A percentile compares a stretch with the other conserved stretches of the same genome.
These are phyloP conservation scores for Ypsolopha sequella DNA, from an alignment of 2,888 invertebrate species.

Conservation along the genomic window DNA sequence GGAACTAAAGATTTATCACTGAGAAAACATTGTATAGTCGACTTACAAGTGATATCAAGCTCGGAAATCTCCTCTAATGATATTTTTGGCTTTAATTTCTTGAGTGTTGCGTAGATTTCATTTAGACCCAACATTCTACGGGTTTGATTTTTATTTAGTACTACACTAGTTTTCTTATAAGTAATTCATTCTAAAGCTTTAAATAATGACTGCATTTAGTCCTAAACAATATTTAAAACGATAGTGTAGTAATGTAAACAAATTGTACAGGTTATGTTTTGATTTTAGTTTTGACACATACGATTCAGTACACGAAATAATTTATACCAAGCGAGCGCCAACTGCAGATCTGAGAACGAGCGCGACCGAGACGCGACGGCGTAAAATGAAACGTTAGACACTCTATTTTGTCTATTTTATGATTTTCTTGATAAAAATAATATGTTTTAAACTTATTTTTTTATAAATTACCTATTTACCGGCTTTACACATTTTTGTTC, in stretches of 20 bases:
- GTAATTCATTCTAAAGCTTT: no score
- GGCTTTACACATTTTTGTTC: neutral
- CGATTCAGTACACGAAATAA: neutral
- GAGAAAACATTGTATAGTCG: conserved; percentile 31
- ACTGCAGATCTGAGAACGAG: no score
- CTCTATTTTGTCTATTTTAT: no score
- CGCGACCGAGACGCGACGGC: no score
- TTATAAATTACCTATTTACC: no score
- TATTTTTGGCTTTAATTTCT: conserved; percentile 28
- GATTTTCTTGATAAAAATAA: no score
- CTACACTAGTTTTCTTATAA: no score
- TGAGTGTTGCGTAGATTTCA: conserved; percentile 27
- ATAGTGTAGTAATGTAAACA: no score
- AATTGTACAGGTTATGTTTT: conserved; percentile 4
- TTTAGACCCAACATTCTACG: neutral
- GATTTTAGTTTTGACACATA: conserved; percentile 24
- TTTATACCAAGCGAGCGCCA: no score
- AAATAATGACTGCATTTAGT: neutral
- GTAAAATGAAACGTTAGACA: no score
- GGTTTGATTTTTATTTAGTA: neutral
- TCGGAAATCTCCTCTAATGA: conserved; percentile 39
- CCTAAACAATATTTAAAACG: neutral
- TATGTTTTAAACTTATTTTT: no score
- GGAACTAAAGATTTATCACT: conserved; percentile 23
- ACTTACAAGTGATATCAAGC: conserved; percentile 38